Evolutionary conservation across 2,888 invertebrate genomes (phyloP), one percentile per base, ranked within the genome.

Genomic region (Zele albiditarsus): DNA sequence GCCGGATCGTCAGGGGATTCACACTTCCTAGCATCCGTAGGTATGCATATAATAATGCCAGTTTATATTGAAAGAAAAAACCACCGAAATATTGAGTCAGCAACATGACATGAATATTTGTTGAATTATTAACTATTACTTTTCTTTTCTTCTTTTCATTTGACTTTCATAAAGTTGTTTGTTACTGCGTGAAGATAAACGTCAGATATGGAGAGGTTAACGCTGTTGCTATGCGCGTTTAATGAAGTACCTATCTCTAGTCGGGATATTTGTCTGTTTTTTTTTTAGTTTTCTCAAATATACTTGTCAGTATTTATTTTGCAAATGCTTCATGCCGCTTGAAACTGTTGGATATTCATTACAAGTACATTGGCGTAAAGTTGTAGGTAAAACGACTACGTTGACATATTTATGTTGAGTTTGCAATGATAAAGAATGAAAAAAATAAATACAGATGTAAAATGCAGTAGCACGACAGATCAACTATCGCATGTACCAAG

Each of bases 21-120:
- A 66, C 84, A 82, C 79, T 84, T 83, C 80, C 77, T 85, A 84
- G 82, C 84, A 80, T 84, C 85, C 77, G 81, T 88, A 85, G 89
- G 89, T 89, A 88, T 80, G 87, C 82, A 85, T 77, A 8, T 23
- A 42, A 79, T 76, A 79, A 81, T 79, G 38, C 60, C 20, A 42
- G 46, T 62, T 58, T 25, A 71, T 81, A 80, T 69, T 28, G 28
- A 53, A 8, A 20, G 6, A 53, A 20, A 20, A 53, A 46, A 6
- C 10, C 10, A 28, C 3, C 16, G 23, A 27, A 42, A 16, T 6
- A 46, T 14, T 27, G 14, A 8, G 20, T 28, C 16, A 25, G 6
- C 16, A 3, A 23, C n/a, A 16, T n/a, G 23, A 28, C 31, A 10
- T 33, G 33, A 33, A 6, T 5, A 5, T 53, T 23, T n/a, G 1